Percentiles rank a stretch among this genome's conserved stretches.
Evolutionary conservation across 2,797 vertebrate genomes (phyloP).

Genomic region (Premnoplex brunnescens): DNA sequence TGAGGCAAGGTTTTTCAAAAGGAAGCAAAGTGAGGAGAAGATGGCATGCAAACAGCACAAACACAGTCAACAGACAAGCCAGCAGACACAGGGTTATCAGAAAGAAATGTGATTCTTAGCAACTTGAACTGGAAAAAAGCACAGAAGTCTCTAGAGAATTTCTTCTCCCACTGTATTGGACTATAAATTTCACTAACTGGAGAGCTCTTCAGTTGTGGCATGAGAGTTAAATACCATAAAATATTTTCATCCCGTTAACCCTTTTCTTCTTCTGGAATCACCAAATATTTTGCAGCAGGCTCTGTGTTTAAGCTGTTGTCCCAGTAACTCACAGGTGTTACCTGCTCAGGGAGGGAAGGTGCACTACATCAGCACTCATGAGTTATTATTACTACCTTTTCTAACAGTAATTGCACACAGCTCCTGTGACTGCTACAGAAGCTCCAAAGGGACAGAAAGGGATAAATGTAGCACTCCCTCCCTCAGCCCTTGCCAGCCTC

Average conservation of each 20-base stretch:
- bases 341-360: not conserved
- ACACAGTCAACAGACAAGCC: fast-evolving
- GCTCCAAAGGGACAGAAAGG: not conserved
- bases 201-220: not conserved
- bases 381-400: not conserved
- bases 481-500: not conserved
- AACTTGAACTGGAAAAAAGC: not conserved
- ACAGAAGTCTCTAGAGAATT: not conserved
- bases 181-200: not conserved
- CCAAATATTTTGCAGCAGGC: not conserved
- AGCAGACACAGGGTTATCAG: not conserved
- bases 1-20: not conserved
- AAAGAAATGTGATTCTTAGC: not conserved
- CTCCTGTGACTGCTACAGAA: not conserved
- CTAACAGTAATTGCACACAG: not conserved
- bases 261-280: not conserved
- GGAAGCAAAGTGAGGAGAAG: not conserved
- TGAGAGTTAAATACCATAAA: not conserved
- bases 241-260: not conserved
- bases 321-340: not conserved
- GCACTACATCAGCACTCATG: fast-evolving
- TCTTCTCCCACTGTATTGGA: not conserved
- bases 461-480: not conserved
- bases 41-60: not conserved
- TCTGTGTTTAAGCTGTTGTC: not conserved